Evolutionary conservation across 1,140 invertebrate species (phyloP), one percentile per base, ranked within the genome.

Genomic region (Rhizoglyphus robini): DNA sequence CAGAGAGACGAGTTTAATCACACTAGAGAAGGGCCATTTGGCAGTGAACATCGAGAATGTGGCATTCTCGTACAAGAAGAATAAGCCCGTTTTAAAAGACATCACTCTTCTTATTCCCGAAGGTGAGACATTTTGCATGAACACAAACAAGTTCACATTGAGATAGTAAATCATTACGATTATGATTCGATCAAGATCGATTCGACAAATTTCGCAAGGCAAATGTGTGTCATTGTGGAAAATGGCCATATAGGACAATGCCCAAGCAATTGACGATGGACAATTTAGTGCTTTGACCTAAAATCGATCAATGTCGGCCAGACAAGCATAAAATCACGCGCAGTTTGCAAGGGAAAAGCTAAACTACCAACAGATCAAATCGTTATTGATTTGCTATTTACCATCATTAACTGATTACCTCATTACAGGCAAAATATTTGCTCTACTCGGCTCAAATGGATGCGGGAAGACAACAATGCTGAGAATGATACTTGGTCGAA

Each of bases 361-460:
- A 41, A 41, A 41, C 8, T 41, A 41, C 36, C 8, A 8, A 41
- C 8, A 41, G 23, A 46, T 3, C 41, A 46, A 46, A 46, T 46
- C 23, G 1, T 3, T 2, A 46, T 46, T 46, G 15, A 46, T 46
- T 3, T 46, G 2, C 18, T 3, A 8, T n/a, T 46, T 15, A 3
- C 2, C 3, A 2, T 51, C n/a, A 4, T 41, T 20, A 51, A 8
- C 29, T 51, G 4, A 8, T 20, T 51, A 11, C 29, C 4, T 88
- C 57, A 88, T 87, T 73, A 84, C 65, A 63, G 68, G 68, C 5
- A 46, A 67, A 41, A 69, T 69, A 57, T 69, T 69, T 36, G 41
- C 65, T 29, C 34, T 68, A 11, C 41, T 68, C 13, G 67, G 67
- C 5, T 54, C 67, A n/a, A 68, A 63, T 63, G 67, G 67, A 1